phyloP scores from a whole-genome alignment of 2,797 vertebrate genomes.

The Falco biarmicus region DNA sequence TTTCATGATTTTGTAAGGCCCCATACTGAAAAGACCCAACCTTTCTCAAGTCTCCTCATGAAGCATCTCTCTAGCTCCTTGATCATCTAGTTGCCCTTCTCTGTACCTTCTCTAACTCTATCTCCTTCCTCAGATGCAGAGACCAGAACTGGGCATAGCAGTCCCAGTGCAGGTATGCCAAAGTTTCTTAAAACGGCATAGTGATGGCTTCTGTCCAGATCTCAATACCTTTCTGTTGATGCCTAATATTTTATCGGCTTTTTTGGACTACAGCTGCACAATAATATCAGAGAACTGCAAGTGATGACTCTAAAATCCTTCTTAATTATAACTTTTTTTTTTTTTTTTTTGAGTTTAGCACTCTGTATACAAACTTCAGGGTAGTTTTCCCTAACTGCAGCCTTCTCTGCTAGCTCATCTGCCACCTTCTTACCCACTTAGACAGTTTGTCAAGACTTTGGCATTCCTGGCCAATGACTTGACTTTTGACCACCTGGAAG shows the following conservation, averaged over 20 bases:
- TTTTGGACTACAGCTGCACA: background rate
- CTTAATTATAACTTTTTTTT: background rate
- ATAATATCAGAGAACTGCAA: background rate
- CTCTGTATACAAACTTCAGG: background rate
- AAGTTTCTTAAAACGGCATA: background rate
- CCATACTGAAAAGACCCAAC: background rate
- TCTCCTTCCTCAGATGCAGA: background rate
- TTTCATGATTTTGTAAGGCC: background rate
- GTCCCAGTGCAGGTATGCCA: background rate
- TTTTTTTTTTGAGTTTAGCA: background rate
- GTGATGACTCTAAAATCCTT: rapidly evolving
- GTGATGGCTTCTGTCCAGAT: background rate
- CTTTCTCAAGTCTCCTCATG: background rate
- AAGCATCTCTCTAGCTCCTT: background rate
- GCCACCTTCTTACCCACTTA: background rate
- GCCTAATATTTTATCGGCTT: background rate
- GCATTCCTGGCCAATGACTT: background rate
- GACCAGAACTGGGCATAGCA: background rate
- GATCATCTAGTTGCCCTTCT: background rate
- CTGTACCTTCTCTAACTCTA: background rate
- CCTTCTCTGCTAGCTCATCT: background rate
- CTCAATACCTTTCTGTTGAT: background rate
- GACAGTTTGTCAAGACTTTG: background rate
- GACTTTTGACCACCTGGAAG: background rate
- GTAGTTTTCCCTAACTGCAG: background rate